Conservation (phyloP, 1,140 invertebrate species). For the Plutomurus gul region DNA sequence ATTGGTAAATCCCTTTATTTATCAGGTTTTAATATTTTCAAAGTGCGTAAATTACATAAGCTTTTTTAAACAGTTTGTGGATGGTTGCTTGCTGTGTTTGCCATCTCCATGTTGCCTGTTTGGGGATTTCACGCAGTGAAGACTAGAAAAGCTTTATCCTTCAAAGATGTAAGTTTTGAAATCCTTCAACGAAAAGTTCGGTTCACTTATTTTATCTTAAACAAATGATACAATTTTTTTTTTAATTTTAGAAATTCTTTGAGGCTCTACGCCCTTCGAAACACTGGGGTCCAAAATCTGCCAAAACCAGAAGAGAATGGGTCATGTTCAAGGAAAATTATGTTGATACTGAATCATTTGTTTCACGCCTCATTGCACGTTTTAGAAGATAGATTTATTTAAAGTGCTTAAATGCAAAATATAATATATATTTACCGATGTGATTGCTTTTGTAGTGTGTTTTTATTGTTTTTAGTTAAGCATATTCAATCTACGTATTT, state of each 20-base stretch:
- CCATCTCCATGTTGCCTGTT: constrained; percentile 63
- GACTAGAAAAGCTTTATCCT: constrained; percentile 39
- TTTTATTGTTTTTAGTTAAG: too few species aligned
- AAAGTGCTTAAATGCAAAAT: too few species aligned
- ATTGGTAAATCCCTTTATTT: background rate
- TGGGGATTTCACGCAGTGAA: constrained; percentile 58
- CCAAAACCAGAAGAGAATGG: constrained; percentile 62
- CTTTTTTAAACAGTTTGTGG: constrained; percentile 57
- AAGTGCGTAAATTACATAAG: background rate
- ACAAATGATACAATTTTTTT: background rate
- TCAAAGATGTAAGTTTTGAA: constrained; percentile 34
- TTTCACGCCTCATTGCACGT: too few species aligned
- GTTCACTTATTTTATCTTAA: background rate
- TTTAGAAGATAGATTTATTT: too few species aligned
- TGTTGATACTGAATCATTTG: too few species aligned
- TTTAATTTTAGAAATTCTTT: constrained; percentile 57
- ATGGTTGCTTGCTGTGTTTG: constrained; percentile 63
- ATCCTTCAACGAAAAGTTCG: background rate
- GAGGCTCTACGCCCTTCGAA: constrained; percentile 60
- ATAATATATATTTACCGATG: too few species aligned
- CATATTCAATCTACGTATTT: too few species aligned
- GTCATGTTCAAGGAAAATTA: constrained; percentile 59
- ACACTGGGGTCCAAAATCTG: constrained; percentile 66
- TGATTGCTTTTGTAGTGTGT: too few species aligned
- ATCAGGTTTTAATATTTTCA: background rate